Conservation (phyloP, 2,797 vertebrate genomes). For the Phoebastria nigripes region DNA sequence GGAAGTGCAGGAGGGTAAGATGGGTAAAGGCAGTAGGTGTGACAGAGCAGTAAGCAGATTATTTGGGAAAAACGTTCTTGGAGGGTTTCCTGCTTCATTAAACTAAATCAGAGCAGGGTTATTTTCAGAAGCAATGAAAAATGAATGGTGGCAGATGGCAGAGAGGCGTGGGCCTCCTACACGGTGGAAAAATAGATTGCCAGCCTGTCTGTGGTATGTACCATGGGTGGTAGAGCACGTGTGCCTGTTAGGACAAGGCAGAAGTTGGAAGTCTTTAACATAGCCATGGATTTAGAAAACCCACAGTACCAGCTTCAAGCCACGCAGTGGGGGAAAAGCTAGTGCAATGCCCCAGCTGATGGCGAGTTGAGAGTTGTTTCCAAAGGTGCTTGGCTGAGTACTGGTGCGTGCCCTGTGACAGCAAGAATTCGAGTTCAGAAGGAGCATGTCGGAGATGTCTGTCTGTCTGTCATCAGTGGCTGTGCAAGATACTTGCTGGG, state of each 20-base stretch:
- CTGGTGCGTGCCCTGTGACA: background rate
- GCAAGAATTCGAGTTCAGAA: background rate
- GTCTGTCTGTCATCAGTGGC: background rate
- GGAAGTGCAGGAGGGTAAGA: background rate
- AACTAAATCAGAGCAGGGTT: background rate
- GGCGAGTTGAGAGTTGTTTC: background rate
- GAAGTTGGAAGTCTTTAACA: background rate
- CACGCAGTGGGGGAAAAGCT: fast-evolving
- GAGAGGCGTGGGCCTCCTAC: background rate
- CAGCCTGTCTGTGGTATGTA: background rate
- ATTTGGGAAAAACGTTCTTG: background rate
- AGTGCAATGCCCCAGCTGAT: background rate
- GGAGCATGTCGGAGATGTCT: fast-evolving
- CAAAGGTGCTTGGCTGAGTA: background rate
- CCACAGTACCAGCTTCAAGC: background rate
- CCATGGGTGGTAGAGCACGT: background rate
- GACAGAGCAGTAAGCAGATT: background rate
- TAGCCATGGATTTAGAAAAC: background rate
- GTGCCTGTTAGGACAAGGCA: background rate
- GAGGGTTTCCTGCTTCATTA: background rate
- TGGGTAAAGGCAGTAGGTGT: background rate
- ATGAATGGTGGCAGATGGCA: slow-evolving; percentile 9
- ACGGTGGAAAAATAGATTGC: background rate
- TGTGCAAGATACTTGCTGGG: background rate
- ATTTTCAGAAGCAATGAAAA: background rate